Conservation (phyloP, 2,888 invertebrate genomes). For the Elgonia sp. region DNA sequence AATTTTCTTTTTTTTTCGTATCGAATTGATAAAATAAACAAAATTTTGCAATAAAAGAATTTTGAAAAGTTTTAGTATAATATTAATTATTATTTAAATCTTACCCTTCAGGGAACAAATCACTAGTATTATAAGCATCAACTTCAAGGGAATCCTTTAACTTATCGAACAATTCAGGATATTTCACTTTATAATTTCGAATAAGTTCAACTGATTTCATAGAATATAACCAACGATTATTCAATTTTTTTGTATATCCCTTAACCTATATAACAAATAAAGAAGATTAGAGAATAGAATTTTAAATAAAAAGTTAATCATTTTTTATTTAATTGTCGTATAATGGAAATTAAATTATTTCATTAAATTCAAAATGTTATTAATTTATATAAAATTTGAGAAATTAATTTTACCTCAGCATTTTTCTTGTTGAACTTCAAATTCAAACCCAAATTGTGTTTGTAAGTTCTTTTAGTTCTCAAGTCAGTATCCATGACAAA, state of each 20-base stretch:
- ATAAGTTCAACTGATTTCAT: slow-evolving; percentile 91
- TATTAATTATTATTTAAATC: too few relatives aligned
- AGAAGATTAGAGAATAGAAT: slow-evolving; percentile 42
- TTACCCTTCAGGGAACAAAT: slow-evolving; percentile 90
- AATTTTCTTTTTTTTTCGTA: too few relatives aligned
- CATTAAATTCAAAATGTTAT: too few relatives aligned
- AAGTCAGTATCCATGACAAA: slow-evolving; percentile 88
- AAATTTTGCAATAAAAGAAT: too few relatives aligned
- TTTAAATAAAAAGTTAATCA: too few relatives aligned
- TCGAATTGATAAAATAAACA: too few relatives aligned
- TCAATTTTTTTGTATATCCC: slow-evolving; percentile 93
- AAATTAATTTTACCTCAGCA: slow-evolving; percentile 88
- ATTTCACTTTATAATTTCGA: slow-evolving; percentile 90
- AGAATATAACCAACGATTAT: slow-evolving; percentile 93
- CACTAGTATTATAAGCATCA: slow-evolving; percentile 90
- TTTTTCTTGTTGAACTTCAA: slow-evolving; percentile 95
- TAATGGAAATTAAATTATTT: too few relatives aligned
- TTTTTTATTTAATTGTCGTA: too few relatives aligned
- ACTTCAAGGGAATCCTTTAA: slow-evolving; percentile 87
- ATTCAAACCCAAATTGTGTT: slow-evolving; percentile 95
- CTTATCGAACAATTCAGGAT: slow-evolving; percentile 92
- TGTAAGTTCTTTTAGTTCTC: slow-evolving; percentile 87
- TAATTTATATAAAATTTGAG: too few relatives aligned
- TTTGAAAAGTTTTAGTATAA: too few relatives aligned
- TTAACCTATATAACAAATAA: slow-evolving; percentile 88